A percentile compares a stretch with the other conserved stretches of the same genome.
These are phyloP conservation scores for Tridacna gigas DNA, from an alignment of 2,888 invertebrate genomes.

Conservation along the genomic window DNA sequence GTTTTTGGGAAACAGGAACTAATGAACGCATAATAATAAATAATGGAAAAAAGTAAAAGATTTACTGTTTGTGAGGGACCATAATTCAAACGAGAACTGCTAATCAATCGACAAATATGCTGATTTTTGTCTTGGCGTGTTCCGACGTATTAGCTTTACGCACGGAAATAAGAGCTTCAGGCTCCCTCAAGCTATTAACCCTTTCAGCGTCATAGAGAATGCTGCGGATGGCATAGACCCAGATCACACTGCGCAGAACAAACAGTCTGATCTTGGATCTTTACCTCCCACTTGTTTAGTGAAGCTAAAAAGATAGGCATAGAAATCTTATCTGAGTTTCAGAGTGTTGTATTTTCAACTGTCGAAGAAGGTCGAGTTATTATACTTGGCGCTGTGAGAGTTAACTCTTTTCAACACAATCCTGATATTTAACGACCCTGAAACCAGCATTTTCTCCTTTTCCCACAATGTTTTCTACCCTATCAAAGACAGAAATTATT, in stretches of 20 bases:
- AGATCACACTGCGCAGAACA: neutral
- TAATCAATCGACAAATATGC: slow-evolving; percentile 23
- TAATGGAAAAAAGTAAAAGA: slow-evolving; percentile 11
- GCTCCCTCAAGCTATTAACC: neutral
- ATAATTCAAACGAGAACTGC: slow-evolving; percentile 19
- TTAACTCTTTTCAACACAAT: neutral
- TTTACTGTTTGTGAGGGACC: slow-evolving; percentile 18
- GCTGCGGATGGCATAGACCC: neutral
- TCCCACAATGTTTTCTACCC: too few relatives aligned
- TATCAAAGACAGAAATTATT: too few relatives aligned
- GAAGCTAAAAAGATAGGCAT: too few relatives aligned
- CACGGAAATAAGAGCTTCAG: slow-evolving; percentile 4
- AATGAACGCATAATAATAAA: slow-evolving; percentile 4
- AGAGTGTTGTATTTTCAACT: too few relatives aligned
- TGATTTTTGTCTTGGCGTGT: slow-evolving; percentile 14
- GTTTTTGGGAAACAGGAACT: neutral
- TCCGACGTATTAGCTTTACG: slow-evolving; percentile 2
- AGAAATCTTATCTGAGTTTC: too few relatives aligned
- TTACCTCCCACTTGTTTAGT: neutral
- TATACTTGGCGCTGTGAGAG: neutral
- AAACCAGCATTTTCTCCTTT: too few relatives aligned
- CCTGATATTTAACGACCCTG: too few relatives aligned
- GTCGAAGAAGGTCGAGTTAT: neutral
- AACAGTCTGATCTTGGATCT: neutral
- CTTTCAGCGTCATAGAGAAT: neutral